Base-by-base conservation (phyloP, 2,113 vertebrate genomes). In the Silurus glanis region DNA sequence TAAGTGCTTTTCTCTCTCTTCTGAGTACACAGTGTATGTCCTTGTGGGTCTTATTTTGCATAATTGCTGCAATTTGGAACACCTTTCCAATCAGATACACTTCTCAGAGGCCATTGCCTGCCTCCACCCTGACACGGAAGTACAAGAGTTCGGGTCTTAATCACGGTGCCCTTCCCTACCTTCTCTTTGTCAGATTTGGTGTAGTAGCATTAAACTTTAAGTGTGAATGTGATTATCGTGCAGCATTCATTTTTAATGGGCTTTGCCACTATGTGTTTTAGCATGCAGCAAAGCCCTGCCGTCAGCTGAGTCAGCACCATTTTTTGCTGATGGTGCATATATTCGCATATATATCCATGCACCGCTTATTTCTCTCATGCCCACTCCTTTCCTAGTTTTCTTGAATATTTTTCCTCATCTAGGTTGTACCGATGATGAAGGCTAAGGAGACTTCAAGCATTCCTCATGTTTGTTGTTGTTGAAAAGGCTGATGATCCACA, bases 201-300 rank as follows among this genome's bases (percentile, higher is more conserved):
- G 87, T 90, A 90, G 92, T 88, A 89, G 94, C 94, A 95, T 95
- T 95, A 95, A 93, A 95, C 94, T 95, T 95, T 95, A 95, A 95
- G 94, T 93, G 94, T 80, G 94, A 95, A 95, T 95, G 94, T 94
- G 95, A 96, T 96, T 95, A 96, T 96, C 91, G 92, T 80, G 69
- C 90, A 85, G 92, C 94, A 95, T 96, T 95, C 94, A 96, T 96
- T 95, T 96, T 96, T 96, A 96, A 96, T 96, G 93, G 93, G 92
- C 93, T 94, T 94, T 94, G 93, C 93, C 93, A 93, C 93, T 93
- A 91, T 93, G 93, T 94, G 94, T 96, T 96, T 96, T 95, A 95
- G 94, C 94, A 95, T 93, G 93, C 94, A 90, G 93, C 91, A 91
- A 92, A 92, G 92, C 91, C 92, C 83, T 17, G 88, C 92, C 88